Evolutionary conservation across 2,888 invertebrate species (phyloP).

Genomic region (Anagyrus pseudococci): DNA sequence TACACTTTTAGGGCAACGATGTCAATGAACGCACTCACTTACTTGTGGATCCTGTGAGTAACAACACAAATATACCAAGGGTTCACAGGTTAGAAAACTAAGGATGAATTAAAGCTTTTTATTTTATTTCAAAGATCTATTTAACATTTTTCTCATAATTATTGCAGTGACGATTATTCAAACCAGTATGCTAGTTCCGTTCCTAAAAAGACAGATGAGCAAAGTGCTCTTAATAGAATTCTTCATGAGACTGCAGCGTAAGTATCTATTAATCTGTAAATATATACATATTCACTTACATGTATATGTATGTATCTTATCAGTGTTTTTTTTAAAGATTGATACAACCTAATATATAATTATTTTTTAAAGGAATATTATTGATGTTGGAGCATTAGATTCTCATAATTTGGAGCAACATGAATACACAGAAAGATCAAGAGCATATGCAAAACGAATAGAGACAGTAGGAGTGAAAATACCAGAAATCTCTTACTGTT

Average conservation of each 20-base stretch:
- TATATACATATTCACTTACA: not conserved
- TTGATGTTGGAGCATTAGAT: conserved; percentile 91
- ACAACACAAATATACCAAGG: conserved; percentile 74
- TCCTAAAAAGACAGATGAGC: conserved; percentile 86
- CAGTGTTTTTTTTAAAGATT: no score
- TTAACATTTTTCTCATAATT: conserved; percentile 9
- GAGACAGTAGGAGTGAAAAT: conserved; percentile 61
- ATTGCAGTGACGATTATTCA: conserved; percentile 70
- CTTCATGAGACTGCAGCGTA: conserved; percentile 90
- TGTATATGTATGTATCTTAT: no score
- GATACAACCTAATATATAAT: no score
- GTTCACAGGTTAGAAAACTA: conserved; percentile 66
- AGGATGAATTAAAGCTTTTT: conserved; percentile 1
- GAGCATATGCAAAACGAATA: conserved; percentile 58
- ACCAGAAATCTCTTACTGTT: conserved; percentile 61
- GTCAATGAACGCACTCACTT: conserved; percentile 81
- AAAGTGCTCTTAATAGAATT: conserved; percentile 87
- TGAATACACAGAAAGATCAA: conserved; percentile 77
- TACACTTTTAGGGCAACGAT: conserved; percentile 64
- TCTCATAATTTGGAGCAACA: conserved; percentile 88
- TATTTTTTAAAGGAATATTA: conserved; percentile 76
- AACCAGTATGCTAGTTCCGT: conserved; percentile 69
- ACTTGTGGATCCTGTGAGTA: conserved; percentile 78
- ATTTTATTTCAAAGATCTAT: not conserved
- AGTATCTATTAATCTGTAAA: conserved; percentile 53